These are phyloP conservation scores for Acrocephalus arundinaceus DNA, from an alignment of 2,113 vertebrate genomes.

Conservation along the genomic window DNA sequence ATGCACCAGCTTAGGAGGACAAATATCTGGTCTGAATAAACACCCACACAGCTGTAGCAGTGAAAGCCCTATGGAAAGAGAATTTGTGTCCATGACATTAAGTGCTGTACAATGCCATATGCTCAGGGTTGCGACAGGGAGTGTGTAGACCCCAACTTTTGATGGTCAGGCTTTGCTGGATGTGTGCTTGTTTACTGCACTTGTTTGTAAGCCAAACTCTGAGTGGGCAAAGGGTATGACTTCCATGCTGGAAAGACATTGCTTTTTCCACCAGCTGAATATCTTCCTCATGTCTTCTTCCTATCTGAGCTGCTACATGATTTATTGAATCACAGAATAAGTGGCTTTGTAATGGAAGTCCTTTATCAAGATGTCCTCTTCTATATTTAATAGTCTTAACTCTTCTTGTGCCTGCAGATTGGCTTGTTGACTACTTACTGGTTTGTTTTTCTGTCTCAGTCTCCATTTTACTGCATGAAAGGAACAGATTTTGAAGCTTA, in stretches of 20 bases:
- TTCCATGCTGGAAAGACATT: not conserved
- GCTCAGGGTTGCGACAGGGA: not conserved
- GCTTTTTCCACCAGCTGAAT: not conserved
- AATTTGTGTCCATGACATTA: not conserved
- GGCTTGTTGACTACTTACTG: not conserved
- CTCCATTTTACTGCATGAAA: not conserved
- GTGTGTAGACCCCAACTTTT: not conserved
- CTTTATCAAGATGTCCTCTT: not conserved
- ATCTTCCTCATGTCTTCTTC: not conserved
- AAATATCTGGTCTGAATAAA: not conserved
- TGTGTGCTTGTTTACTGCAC: not conserved
- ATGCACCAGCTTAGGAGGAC: not conserved
- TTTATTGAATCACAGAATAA: not conserved
- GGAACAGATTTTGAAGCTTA: not conserved
- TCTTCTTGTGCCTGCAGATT: not conserved
- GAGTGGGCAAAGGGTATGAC: not conserved
- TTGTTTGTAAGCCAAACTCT: not conserved
- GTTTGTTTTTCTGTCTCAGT: not conserved
- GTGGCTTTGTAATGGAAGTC: not conserved
- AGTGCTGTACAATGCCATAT: not conserved
- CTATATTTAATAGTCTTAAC: not conserved
- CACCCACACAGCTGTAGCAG: not conserved
- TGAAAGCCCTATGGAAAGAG: not conserved
- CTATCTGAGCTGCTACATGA: accelerated
- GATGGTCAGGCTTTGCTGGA: not conserved